Base-by-base conservation (phyloP, 2,113 vertebrate species). In the Brachirus orientalis region DNA sequence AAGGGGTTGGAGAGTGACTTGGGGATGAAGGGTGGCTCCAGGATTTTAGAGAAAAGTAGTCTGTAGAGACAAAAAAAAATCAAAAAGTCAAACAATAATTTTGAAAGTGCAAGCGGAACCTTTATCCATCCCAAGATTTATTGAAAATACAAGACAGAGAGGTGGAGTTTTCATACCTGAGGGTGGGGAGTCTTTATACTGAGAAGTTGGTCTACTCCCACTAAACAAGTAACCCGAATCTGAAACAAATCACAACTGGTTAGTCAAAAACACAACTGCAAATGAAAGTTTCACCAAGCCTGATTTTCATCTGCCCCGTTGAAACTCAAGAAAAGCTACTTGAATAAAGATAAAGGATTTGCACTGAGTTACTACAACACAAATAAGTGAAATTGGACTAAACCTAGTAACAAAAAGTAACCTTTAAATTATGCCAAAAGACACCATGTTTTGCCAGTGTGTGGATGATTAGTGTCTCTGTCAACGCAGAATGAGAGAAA, bases 191-290 rank as follows among this genome's bases (percentile, higher is more conserved):
- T 96, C 95, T 89, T 94, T 94, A 61, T 86, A 91, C 1, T 90
- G 94, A 0, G 95, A 98, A 0, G 94, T 89, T 0, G 95, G 96
- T 5, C 94, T 94, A 77, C 96, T 99, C 16, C 97, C 97, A 0
- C 97, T 99, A 73, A 99, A 99, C 86, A 99, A 88, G 60, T 95
- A 97, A n/a, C 97, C 97, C 0, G 97, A 98, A 91, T 95, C 97
- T 99, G 69, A 51, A 83, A 83, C 41, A 14, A 16, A 63, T 4
- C n/a, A 46, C 13, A 28, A 1, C 14, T 22, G 22, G 35, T 40
- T 19, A 3, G 36, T 7, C n/a, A n/a, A n/a, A n/a, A n/a, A n/a
- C n/a, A n/a, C n/a, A n/a, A n/a, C n/a, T n/a, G n/a, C n/a, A n/a
- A n/a, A n/a, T n/a, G n/a, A n/a, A n/a, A n/a, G 22, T 28, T 28